Percentiles rank a stretch among this genome's conserved stretches.
Evolutionary conservation across 30 jellyfish, hydroid and myxozoan species (phyloP).

Genomic region (Turritopsis dohrnii): DNA sequence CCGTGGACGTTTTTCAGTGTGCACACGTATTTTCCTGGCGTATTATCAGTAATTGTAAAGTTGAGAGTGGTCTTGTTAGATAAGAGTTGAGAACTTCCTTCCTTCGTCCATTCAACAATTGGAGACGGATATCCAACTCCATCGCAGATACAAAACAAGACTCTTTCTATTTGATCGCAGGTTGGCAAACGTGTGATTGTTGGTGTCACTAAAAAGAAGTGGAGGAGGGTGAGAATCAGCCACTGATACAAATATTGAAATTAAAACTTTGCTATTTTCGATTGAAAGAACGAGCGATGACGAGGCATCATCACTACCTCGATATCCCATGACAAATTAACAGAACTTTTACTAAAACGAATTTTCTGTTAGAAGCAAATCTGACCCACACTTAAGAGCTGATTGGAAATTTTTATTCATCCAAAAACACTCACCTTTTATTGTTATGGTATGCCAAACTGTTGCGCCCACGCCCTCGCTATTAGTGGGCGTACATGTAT

Average conservation of each 20-base stretch:
- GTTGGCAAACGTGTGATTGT: constrained; percentile 18
- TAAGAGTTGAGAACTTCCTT: constrained; percentile 11
- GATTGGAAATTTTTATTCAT: too few relatives aligned
- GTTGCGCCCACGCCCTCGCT: constrained; percentile 46
- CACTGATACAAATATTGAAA: too few relatives aligned
- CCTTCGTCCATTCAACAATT: constrained; percentile 47
- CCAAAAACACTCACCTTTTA: constrained; percentile 58
- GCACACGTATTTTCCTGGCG: constrained; percentile 55
- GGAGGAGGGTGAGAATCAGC: not conserved
- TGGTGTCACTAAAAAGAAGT: constrained; percentile 43
- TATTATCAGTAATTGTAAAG: constrained; percentile 21
- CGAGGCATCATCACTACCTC: too few relatives aligned
- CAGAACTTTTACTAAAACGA: too few relatives aligned
- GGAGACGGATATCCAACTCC: constrained; percentile 79
- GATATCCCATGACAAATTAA: too few relatives aligned
- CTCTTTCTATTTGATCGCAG: constrained; percentile 12
- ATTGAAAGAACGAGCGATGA: too few relatives aligned
- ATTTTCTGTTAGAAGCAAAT: too few relatives aligned
- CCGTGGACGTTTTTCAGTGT: constrained; percentile 44
- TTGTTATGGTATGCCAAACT: constrained; percentile 27
- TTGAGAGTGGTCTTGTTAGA: constrained; percentile 42
- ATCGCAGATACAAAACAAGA: constrained; percentile 49
- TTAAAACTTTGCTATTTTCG: too few relatives aligned
- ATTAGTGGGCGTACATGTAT: constrained; percentile 53
- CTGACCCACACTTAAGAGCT: too few relatives aligned